These are phyloP conservation scores for Oryzias celebensis DNA, from an alignment of 2,113 vertebrate species.

Conservation along the genomic window DNA sequence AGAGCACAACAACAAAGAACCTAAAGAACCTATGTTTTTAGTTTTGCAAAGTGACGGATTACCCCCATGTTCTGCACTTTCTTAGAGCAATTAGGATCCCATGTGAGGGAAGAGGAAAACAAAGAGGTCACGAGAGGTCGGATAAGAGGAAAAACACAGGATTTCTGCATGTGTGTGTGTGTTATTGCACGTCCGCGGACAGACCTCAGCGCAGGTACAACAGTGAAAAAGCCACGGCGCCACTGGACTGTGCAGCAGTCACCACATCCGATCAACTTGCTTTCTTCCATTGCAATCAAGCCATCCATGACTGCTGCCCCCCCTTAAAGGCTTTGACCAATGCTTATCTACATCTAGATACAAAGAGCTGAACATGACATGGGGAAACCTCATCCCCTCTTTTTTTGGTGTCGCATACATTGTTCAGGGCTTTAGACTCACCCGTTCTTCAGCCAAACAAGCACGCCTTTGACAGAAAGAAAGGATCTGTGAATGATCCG, in stretches of 20 bases:
- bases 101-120: slow-evolving; percentile 47
- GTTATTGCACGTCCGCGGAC: slow-evolving; percentile 25
- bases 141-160: slow-evolving; percentile 34
- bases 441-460: slow-evolving; percentile 11
- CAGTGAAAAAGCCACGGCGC: slow-evolving; percentile 41
- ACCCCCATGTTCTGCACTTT: slow-evolving; percentile 33
- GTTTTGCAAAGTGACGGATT: slow-evolving; percentile 41
- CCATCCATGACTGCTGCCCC: slow-evolving; percentile 62
- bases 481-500: not conserved
- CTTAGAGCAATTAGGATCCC: slow-evolving; percentile 55
- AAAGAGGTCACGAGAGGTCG: slow-evolving; percentile 53
- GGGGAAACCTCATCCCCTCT: slow-evolving; percentile 44
- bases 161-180: slow-evolving; percentile 22
- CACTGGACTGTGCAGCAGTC: slow-evolving; percentile 35
- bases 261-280: slow-evolving; percentile 47
- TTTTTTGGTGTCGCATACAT: slow-evolving; percentile 22
- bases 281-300: slow-evolving; percentile 49
- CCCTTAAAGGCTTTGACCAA: slow-evolving; percentile 42
- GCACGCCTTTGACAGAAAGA: slow-evolving; percentile 5
- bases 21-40: slow-evolving; percentile 27
- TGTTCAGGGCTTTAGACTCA: slow-evolving; percentile 22
- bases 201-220: slow-evolving; percentile 42
- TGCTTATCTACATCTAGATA: slow-evolving; percentile 56
- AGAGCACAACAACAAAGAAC: slow-evolving; percentile 20
- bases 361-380: slow-evolving; percentile 60